Base-by-base conservation (phyloP, 1,140 invertebrate genomes). In the Antheraea pernyi region DNA sequence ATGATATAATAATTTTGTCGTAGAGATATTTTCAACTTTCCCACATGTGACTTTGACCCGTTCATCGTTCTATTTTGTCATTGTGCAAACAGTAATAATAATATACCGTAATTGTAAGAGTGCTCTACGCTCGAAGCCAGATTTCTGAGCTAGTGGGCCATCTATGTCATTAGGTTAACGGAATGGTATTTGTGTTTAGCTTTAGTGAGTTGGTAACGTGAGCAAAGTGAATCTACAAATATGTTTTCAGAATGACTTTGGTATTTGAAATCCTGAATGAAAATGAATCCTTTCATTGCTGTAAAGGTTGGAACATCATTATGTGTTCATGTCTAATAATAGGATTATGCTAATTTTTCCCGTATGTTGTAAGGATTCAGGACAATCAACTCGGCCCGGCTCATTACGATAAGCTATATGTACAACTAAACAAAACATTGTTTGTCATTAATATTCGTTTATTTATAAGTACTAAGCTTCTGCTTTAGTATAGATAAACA, bases 141-240 rank as follows among this genome's bases (percentile, higher is more conserved):
- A 77, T 77, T 81, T 80, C 71, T 69, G 67, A 81, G 79, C 82
- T 83, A 83, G 81, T 88, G 77, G 82, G 82, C 72, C 83, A 87
- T 81, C 82, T 79, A 84, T 86, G 81, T 85, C 82, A 85, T 88
- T 86, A 80, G 84, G 85, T 86, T 91, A 89, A 85, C 85, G 84
- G 82, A 80, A 75, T 82, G 69, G 74, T 78, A 79, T 89, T 30
- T 61, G 46, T 42, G 39, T 42, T 42, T 30, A 30, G 22, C 22
- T 30, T 30, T 30, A 30, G 39, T 42, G 11, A 42, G 39, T 42
- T 42, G 8, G 39, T 11, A 42, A 9, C 11, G 3, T 42, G 39
- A 42, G 39, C 11, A 42, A 42, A 42, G 39, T 11, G 39, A 42
- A 11, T 11, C 39, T 42, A 3, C 39, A 42, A 11, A 9, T 42